These are phyloP conservation scores for Pantelozetes paolii DNA, from an alignment of 2,888 invertebrate genomes.

Conservation along the genomic window DNA sequence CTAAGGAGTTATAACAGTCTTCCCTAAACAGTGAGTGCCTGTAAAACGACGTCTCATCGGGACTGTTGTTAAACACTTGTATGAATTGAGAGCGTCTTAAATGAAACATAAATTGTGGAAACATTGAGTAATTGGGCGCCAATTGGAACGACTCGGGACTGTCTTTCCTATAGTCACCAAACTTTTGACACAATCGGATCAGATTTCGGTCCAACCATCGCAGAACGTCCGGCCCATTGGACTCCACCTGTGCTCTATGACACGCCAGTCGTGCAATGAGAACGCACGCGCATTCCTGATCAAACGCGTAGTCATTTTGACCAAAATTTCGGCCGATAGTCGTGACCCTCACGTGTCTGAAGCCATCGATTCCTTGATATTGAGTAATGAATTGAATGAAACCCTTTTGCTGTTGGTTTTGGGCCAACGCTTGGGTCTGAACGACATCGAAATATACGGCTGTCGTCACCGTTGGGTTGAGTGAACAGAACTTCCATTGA, in stretches of 20 bases:
- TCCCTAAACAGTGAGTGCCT: conserved; percentile 96
- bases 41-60: conserved; percentile 98
- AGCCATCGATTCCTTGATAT: conserved; percentile 95
- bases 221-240: conserved; percentile 83
- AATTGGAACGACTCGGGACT: conserved; percentile 94
- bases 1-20: conserved; percentile 91
- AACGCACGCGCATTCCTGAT: conserved; percentile 97
- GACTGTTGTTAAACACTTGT: conserved; percentile 99
- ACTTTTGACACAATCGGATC: conserved; percentile 97
- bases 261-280: conserved; percentile 95
- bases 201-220: conserved; percentile 98
- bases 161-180: conserved; percentile 96
- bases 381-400: conserved; percentile 97
- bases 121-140: conserved; percentile 92
- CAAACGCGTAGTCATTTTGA: conserved; percentile 65
- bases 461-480: conserved; percentile 85
- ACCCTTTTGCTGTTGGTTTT: conserved; percentile 87
- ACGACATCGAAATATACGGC: conserved; percentile 95
- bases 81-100: conserved; percentile 95
- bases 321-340: conserved; percentile 81
- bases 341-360: conserved; percentile 88
- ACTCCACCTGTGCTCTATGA: conserved; percentile 85
- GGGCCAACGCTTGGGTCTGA: conserved; percentile 55
- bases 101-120: conserved; percentile 99
- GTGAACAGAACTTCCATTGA: conserved; percentile 96